These are phyloP conservation scores for Apodemus speciosus DNA, from an alignment of 2,113 vertebrate species.

Conservation along the genomic window DNA sequence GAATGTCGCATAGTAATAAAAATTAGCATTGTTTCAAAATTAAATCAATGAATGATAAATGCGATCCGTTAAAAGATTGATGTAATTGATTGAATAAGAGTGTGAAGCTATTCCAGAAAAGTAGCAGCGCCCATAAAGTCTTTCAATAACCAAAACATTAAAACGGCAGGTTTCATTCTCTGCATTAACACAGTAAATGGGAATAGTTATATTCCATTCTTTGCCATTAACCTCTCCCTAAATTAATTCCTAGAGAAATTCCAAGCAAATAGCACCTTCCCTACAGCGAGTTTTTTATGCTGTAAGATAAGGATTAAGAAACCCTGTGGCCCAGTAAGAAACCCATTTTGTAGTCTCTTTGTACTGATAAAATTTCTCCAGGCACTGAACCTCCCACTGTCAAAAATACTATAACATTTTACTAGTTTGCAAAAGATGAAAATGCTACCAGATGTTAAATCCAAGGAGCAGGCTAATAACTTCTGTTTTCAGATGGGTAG, in stretches of 20 bases:
- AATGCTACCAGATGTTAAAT: constrained; percentile 86
- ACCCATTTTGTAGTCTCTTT: constrained; percentile 81
- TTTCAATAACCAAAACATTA: neutral
- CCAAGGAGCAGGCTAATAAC: constrained; percentile 79
- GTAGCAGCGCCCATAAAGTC: neutral
- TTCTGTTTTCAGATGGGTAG: constrained; percentile 75
- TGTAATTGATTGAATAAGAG: neutral
- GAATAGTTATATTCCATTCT: neutral
- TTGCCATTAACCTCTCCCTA: constrained; percentile 57
- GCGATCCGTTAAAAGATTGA: neutral
- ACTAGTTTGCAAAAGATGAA: constrained; percentile 86
- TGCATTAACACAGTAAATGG: neutral
- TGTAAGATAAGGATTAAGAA: constrained; percentile 77
- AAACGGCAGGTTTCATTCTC: neutral
- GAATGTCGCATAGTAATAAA: neutral
- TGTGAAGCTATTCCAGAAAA: neutral
- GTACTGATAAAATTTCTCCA: constrained; percentile 82
- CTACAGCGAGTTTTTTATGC: constrained; percentile 54
- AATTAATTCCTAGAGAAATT: constrained; percentile 72
- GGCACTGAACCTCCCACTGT: constrained; percentile 81
- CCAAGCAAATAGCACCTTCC: constrained; percentile 53
- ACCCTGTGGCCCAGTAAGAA: constrained; percentile 75
- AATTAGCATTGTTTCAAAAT: constrained; percentile 6
- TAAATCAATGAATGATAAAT: constrained; percentile 11
- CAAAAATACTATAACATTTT: constrained; percentile 83